phyloP scores from a whole-genome alignment of 2,888 invertebrate species.

The Salpingus planirostris region DNA sequence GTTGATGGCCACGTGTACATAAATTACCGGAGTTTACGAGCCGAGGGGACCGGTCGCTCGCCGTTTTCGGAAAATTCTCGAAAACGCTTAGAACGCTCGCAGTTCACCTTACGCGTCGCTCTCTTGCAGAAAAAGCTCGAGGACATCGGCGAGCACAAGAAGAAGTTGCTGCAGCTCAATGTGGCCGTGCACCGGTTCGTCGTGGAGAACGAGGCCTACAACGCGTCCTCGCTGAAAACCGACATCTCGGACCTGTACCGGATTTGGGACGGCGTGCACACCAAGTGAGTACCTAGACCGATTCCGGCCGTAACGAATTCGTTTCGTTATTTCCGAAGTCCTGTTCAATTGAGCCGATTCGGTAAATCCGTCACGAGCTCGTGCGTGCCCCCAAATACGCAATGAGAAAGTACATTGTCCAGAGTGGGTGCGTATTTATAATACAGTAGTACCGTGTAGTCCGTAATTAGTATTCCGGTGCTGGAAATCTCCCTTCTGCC shows the following conservation, averaged over 20 bases:
- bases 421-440: constrained; percentile 15
- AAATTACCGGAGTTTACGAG: constrained; percentile 46
- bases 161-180: constrained; percentile 49
- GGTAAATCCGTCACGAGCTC: no score
- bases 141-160: constrained; percentile 48
- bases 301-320: no score
- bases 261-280: constrained; percentile 61
- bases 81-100: constrained; percentile 1
- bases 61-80: no score
- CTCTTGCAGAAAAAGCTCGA: constrained; percentile 45
- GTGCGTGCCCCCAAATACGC: no score
- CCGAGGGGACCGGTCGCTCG: constrained; percentile 44
- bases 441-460: constrained; percentile 19
- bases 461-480: constrained; percentile 25
- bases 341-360: no score
- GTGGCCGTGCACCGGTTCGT: constrained; percentile 51
- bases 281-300: no score
- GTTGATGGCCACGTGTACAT: constrained; percentile 38
- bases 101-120: constrained; percentile 4
- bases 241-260: constrained; percentile 59
- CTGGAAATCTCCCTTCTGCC: constrained; percentile 17
- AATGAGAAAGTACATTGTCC: constrained; percentile 27
- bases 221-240: constrained; percentile 48
- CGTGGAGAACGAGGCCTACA: constrained; percentile 41
- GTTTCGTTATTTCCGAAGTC: no score